Evolutionary conservation across 2,888 invertebrate genomes (phyloP).

Genomic region (Trilocha varians): DNA sequence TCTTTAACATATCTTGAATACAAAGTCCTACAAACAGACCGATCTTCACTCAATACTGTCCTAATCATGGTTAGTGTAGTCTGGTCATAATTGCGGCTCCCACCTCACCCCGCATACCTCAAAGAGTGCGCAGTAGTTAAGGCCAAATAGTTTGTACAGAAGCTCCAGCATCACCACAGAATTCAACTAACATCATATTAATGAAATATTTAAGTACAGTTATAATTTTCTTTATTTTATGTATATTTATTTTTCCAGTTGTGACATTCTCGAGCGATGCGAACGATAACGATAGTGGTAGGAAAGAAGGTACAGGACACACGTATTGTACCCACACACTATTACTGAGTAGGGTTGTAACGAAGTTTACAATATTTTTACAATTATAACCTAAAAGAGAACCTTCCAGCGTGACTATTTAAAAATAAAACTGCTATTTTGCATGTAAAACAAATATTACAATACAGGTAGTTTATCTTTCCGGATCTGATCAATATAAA

Average conservation of each 20-base stretch:
- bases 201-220: not conserved
- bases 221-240: constrained; percentile 13
- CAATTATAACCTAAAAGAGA: no score
- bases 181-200: no score
- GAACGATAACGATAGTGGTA: constrained; percentile 43
- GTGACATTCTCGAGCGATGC: constrained; percentile 64
- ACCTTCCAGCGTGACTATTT: no score
- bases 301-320: constrained; percentile 42
- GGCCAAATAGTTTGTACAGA: not conserved
- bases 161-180: no score
- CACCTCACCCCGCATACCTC: not conserved
- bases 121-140: no score
- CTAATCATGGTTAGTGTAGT: not conserved
- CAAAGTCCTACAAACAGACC: not conserved
- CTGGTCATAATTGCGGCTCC: not conserved
- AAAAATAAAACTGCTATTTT: no score
- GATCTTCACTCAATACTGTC: not conserved
- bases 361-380: not conserved
- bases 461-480: no score
- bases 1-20: not conserved
- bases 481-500: no score
- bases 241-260: constrained; percentile 46
- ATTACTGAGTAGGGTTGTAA: not conserved
- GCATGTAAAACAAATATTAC: no score
- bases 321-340: not conserved